Evolutionary conservation across 2,888 invertebrate species (phyloP), one percentile per base, ranked within the genome.

Genomic region (Tridacna crocea): DNA sequence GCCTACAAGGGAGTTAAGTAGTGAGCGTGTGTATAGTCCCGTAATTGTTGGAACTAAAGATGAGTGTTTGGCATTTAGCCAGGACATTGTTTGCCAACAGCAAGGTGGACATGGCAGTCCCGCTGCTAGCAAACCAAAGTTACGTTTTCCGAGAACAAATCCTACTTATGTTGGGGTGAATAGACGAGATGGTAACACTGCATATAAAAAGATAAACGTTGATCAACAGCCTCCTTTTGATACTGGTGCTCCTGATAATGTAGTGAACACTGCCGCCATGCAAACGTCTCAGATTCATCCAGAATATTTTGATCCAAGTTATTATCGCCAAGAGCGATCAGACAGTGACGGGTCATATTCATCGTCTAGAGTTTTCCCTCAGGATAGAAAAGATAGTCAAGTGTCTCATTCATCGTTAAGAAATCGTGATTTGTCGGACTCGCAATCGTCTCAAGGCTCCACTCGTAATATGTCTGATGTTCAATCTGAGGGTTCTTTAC

Each of bases 371-470:
- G 86, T 85, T 48, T 80, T 88, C 46, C 77, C 79, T 36, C 89
- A 88, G 75, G 89, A 91, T 24, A 83, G 87, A 61, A 87, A 89
- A 47, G 91, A 91, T 86, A 91, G 90, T 80, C 89, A 89, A 72
- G 87, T 88, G 4, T 91, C 93, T 24, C 91, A 91, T 76, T 84
- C 88, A 27, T 91, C 90, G 0, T 79, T 83, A 74, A 82, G 89
- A 58, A 90, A 90, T 84, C 87, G 90, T 27, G 92, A 92, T 47
- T 89, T 91, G 22, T 92, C 92, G 8, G 93, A 93, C 81, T 92
- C 92, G 66, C 94, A 92, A 82, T 95, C 95, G 61, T 96, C 96
- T 83, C 96, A 96, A 90, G 96, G 96, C 82, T 96, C 96, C 65
- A 90, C 95, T 55, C 94, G 95, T 74, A 95, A 95, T 83, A 89